These are phyloP conservation scores for Toxotes lorentzi DNA, from an alignment of 2,797 vertebrate genomes.

Conservation along the genomic window DNA sequence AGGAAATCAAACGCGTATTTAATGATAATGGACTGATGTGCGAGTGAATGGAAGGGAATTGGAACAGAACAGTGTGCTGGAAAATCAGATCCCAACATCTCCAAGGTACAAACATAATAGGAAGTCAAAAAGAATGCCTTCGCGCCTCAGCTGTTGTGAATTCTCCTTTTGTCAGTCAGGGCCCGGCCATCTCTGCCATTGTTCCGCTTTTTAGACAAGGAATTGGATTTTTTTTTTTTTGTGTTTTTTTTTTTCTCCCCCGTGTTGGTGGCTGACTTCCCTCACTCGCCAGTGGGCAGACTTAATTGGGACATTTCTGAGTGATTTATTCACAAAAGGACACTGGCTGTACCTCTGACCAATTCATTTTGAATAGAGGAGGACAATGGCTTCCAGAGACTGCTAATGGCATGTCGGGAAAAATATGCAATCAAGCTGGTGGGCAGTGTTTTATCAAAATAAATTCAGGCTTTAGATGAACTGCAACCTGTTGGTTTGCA, in stretches of 20 bases:
- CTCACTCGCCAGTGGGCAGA: constrained; percentile 73
- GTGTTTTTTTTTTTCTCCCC: constrained; percentile 23
- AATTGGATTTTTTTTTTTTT: constrained; percentile 82
- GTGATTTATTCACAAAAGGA: constrained; percentile 85
- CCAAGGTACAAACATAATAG: constrained; percentile 83
- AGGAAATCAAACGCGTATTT: constrained; percentile 84
- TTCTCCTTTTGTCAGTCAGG: constrained; percentile 83
- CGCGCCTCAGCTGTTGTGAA: constrained; percentile 82
- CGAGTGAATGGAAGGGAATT: constrained; percentile 79
- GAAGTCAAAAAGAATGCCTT: constrained; percentile 85
- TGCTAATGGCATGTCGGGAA: constrained; percentile 59
- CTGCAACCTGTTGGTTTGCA: constrained; percentile 51
- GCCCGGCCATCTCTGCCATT: constrained; percentile 79
- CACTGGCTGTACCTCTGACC: constrained; percentile 73
- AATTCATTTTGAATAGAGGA: constrained; percentile 65
- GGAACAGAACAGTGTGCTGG: constrained; percentile 70
- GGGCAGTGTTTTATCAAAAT: constrained; percentile 51
- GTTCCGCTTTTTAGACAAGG: constrained; percentile 82
- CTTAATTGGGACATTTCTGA: constrained; percentile 86
- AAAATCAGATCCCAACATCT: constrained; percentile 86
- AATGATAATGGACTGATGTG: constrained; percentile 83
- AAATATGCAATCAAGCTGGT: constrained; percentile 65
- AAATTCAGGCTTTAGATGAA: constrained; percentile 46
- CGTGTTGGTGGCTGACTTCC: constrained; percentile 60
- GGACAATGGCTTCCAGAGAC: constrained; percentile 65